Conservation (phyloP, 1,140 invertebrate genomes). For the Marisa cornuarietis region DNA sequence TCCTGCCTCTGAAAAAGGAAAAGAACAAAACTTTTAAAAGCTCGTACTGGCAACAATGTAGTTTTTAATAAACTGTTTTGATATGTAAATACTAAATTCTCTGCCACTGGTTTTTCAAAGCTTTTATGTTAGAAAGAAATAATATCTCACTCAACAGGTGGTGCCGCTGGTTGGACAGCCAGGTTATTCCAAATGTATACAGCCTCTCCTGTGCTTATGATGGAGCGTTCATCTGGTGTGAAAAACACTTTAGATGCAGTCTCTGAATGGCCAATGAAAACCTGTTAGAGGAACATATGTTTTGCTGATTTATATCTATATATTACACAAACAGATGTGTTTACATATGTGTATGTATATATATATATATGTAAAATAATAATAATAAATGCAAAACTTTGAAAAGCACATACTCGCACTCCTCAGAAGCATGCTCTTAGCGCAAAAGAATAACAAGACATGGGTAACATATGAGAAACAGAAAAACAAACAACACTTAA, state of each 20-base stretch:
- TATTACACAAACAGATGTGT: background rate
- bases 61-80: no score
- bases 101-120: no score
- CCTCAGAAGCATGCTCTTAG: no score
- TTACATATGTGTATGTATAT: background rate
- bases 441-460: no score
- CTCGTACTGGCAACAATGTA: no score
- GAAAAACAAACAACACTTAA: no score
- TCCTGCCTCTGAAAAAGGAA: constrained; percentile 35
- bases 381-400: no score
- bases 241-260: constrained; percentile 58
- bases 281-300: constrained; percentile 44
- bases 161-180: constrained; percentile 41
- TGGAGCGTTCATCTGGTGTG: constrained; percentile 53
- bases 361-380: background rate
- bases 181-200: constrained; percentile 66
- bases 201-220: constrained; percentile 63
- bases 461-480: no score
- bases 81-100: no score
- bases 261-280: constrained; percentile 65
- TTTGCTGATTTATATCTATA: background rate
- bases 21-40: background rate
- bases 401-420: no score
- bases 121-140: no score
- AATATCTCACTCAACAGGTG: constrained; percentile 26